Percentiles rank a stretch among this genome's conserved stretches.
Evolutionary conservation across 2,888 invertebrate genomes (phyloP).

Genomic region (Lordiphosa andalusiaca): DNA sequence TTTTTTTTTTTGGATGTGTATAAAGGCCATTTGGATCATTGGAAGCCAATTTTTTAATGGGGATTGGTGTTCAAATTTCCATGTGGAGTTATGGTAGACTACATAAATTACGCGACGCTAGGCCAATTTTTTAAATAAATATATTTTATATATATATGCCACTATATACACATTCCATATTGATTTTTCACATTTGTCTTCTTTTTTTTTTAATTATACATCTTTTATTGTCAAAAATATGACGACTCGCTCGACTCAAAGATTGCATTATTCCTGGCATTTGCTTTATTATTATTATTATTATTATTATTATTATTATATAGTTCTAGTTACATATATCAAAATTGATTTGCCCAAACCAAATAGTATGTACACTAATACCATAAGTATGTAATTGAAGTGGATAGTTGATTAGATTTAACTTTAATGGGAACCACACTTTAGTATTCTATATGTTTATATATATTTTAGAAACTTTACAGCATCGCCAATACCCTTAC

Average conservation of each 20-base stretch:
- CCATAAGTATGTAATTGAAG: conserved; percentile 7
- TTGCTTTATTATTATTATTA: conserved; percentile 32
- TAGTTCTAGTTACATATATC: conserved; percentile 20
- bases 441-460: no score
- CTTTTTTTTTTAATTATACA: conserved; percentile 41
- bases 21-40: conserved; percentile 29
- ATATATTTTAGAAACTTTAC: no score
- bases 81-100: conserved; percentile 6
- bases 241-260: conserved; percentile 55
- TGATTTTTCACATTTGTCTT: not conserved
- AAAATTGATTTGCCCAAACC: conserved; percentile 26
- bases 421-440: not conserved
- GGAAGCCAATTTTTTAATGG: conserved; percentile 38
- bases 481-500: no score
- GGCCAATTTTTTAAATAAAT: conserved; percentile 15
- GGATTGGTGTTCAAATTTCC: conserved; percentile 28
- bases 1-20: conserved; percentile 7
- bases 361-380: conserved; percentile 4
- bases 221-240: conserved; percentile 67
- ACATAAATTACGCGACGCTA: conserved; percentile 14
- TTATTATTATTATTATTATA: conserved; percentile 34
- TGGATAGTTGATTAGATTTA: conserved; percentile 13
- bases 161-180: conserved; percentile 47
- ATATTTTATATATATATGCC: conserved; percentile 40
- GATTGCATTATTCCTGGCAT: conserved; percentile 48